phyloP scores from a whole-genome alignment of 2,797 vertebrate genomes.

The Liparis tanakae region DNA sequence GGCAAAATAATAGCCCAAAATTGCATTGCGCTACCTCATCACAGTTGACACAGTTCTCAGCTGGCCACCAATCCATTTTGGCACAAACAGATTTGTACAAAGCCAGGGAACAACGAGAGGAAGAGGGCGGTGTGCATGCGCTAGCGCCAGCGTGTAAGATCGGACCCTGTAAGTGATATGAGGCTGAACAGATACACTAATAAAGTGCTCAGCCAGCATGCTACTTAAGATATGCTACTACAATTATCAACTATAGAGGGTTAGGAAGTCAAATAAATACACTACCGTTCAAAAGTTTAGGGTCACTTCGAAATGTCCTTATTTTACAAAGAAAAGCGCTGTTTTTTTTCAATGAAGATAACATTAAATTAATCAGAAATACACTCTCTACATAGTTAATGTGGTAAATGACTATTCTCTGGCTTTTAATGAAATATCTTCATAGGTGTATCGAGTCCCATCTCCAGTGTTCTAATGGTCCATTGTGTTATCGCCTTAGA shows the following conservation, averaged over 20 bases:
- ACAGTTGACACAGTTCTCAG: background rate
- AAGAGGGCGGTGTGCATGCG: background rate
- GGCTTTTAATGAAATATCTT: no score
- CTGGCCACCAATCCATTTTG: background rate
- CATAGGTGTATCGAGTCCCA: no score
- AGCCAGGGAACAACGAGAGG: conserved; percentile 1
- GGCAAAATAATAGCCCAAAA: conserved; percentile 1
- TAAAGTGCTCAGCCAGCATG: background rate
- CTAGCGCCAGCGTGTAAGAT: background rate
- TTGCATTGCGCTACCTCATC: background rate
- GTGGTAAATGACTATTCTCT: no score
- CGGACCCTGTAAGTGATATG: background rate
- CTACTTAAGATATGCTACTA: conserved; percentile 9
- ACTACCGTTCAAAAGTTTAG: no score
- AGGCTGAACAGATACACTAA: conserved; percentile 1
- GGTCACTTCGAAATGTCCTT: no score
- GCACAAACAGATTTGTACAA: background rate
- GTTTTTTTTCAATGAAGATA: no score
- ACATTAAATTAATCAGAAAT: no score
- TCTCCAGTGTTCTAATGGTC: no score
- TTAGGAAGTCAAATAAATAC: conserved; percentile 6
- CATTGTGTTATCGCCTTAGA: no score
- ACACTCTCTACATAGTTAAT: no score
- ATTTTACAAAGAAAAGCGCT: no score
- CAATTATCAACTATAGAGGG: conserved; percentile 2